phyloP scores from a whole-genome alignment of 2,888 invertebrate genomes.

The Hyalella azteca region DNA sequence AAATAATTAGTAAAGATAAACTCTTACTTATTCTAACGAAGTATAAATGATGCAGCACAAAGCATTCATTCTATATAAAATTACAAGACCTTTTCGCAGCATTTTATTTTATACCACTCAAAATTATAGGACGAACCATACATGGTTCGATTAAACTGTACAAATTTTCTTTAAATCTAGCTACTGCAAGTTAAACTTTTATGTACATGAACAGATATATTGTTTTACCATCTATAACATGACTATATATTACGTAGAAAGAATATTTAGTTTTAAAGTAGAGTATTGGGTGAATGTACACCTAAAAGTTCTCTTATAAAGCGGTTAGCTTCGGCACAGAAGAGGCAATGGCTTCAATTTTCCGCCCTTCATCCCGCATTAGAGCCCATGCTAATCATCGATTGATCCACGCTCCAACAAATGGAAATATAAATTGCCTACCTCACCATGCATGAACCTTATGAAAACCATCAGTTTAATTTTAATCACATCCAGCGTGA shows the following conservation, averaged over 20 bases:
- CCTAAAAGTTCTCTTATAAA: not conserved
- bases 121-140: not conserved
- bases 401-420: not conserved
- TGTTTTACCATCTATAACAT: not conserved
- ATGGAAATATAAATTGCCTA: not conserved
- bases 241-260: too few relatives aligned
- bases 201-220: conserved; percentile 13
- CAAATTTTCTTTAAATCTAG: not conserved
- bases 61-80: not conserved
- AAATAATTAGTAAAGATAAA: not conserved
- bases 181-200: conserved; percentile 5
- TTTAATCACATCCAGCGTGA: not conserved
- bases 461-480: too few relatives aligned
- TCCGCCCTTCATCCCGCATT: not conserved
- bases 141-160: not conserved
- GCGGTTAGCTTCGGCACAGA: not conserved
- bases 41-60: not conserved
- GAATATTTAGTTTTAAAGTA: not conserved
- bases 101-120: not conserved
- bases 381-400: not conserved
- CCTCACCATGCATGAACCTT: too few relatives aligned
- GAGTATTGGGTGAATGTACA: not conserved
- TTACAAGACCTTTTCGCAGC: not conserved
- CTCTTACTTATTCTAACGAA: not conserved
- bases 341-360: not conserved